Conservation (phyloP, 2,113 vertebrate species). For the Climacteris rufus region DNA sequence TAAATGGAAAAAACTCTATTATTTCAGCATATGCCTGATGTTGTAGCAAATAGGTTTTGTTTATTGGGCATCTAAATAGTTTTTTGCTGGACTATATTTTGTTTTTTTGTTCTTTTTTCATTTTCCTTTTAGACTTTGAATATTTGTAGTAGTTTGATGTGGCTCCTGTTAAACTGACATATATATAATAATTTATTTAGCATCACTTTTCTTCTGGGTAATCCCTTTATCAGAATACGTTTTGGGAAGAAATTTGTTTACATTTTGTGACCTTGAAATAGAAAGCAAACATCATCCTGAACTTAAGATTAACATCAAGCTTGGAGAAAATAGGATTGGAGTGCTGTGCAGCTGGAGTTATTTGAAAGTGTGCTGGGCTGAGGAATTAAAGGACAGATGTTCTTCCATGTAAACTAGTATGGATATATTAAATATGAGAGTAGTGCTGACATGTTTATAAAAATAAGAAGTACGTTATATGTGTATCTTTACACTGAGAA, state of each 20-base stretch:
- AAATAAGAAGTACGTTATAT: not conserved
- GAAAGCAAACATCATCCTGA: not conserved
- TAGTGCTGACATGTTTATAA: not conserved
- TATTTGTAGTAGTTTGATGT: not conserved
- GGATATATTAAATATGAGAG: not conserved
- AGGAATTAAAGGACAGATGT: not conserved
- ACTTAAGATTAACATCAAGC: not conserved
- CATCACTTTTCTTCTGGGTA: not conserved
- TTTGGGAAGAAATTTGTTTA: not conserved
- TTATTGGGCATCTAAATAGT: conserved; percentile 13
- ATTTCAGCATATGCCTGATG: conserved; percentile 34
- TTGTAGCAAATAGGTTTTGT: not conserved
- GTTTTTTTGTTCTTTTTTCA: too few relatives aligned
- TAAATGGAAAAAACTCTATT: conserved; percentile 45
- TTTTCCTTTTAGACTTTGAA: not conserved
- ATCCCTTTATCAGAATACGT: not conserved
- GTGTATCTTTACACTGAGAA: not conserved
- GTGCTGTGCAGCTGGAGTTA: not conserved
- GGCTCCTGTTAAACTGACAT: not conserved
- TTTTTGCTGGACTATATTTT: not conserved
- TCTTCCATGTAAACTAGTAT: not conserved
- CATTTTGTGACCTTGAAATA: not conserved
- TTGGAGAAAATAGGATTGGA: conserved; percentile 16
- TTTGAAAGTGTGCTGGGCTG: not conserved
- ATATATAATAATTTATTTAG: not conserved